Evolutionary conservation across 2,797 vertebrate genomes (phyloP), one percentile per base, ranked within the genome.

Genomic region (Ctenopoma kingsleyae): DNA sequence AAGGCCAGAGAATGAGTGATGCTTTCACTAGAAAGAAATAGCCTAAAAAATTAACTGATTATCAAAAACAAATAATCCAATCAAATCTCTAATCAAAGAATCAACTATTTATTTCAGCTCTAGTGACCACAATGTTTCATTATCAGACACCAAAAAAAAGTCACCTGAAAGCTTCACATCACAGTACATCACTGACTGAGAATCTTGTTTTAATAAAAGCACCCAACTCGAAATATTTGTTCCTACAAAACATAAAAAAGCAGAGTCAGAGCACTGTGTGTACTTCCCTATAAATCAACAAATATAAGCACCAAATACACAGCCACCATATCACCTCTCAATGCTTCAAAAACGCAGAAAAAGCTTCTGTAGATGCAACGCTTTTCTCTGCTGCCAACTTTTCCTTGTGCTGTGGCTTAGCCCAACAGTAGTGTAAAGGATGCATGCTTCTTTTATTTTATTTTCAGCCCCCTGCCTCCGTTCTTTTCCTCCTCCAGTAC

Each of bases 361-460:
- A 68, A 52, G 60, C 88, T 74, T 83, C 63, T 78, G 81, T 81
- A 58, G 82, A 81, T 78, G 77, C 76, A 56, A 62, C 32, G 85
- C 88, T 83, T 88, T 90, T 64, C 80, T 80, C 64, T 69, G 59
- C 71, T 88, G 87, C 87, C 88, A 90, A 88, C 54, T 73, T 86
- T 63, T 50, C 64, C 85, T 81, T 87, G 80, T 80, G 83, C 82
- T 78, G 69, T 78, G 80, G 83, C 84, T 85, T 75, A 87, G 84
- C 74, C 74, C 74, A 76, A 86, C 80, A 87, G 67, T 75, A 79
- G 80, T 61, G 81, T 72, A 88, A 86, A 90, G 88, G 87, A 91
- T 82, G 81, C 86, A 82, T 71, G 86, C 81, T 78, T 84, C 87
- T 89, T 87, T 93, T 86, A 90, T 89, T 93, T 91, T 83, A 89